Evolutionary conservation across 1,140 invertebrate species (phyloP), one percentile per base, ranked within the genome.

Genomic region (Temnothorax nylanderi): DNA sequence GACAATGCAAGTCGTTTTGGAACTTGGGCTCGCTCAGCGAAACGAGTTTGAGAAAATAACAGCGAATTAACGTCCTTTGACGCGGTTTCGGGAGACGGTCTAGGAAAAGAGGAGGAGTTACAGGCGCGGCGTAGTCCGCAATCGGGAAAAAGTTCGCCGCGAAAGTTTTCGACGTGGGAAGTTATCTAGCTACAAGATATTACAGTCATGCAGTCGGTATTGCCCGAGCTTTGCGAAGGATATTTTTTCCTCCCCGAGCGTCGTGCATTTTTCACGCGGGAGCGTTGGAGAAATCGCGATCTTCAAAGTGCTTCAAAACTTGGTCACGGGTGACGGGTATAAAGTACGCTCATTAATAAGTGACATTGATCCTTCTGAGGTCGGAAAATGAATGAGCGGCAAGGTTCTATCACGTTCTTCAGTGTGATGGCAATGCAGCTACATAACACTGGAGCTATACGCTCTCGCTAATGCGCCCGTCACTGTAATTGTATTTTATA

Each of bases 61-160:
- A 26, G 32, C 58, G 72, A 88, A 88, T 89, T 88, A 89, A 86
- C 81, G 74, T n/a, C n/a, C 44, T 58, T 85, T 85, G 77, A 78
- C 65, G 62, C 81, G 51, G 49, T 76, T 84, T 74, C 32, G 51
- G 60, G 11, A 49, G 84, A 72, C 18, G 26, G 58, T 32, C 49
- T 8, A 34, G 21, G 21, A 69, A 26, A 1, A 44, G 44, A 18
- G 49, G 44, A 21, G 49, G 58, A 71, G 18, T 78, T 84, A 64
- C 51, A 21, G 41, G 41, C 6, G 69, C 6, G 69, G 47, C 67
- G 44, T 47, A 86, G 65, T 64, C 51, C 56, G 56, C 49, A 67
- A 49, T 54, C 72, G 49, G 32, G 64, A 49, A 89, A 82, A 76
- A 72, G 47, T 89, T 89, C 37, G 75, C 41, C 65, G 74, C 69